Evolutionary conservation across 92 coral and sea anemone genomes (phyloP).

Genomic region (Zoanthus sansibaricus): DNA sequence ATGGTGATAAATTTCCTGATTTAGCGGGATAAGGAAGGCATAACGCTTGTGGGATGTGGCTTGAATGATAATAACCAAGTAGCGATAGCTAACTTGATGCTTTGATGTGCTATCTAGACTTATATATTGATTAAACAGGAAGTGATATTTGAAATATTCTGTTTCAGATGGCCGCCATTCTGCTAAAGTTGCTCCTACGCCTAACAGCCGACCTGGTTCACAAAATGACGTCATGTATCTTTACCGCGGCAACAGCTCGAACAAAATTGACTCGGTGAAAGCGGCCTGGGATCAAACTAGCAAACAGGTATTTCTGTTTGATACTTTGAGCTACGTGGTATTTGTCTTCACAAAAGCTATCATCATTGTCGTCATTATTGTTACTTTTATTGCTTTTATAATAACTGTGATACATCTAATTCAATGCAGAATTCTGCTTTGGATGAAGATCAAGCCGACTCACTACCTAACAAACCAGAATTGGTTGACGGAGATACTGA

Average conservation of each 20-base stretch:
- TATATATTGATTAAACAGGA: too few relatives aligned
- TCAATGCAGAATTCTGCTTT: not conserved
- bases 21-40: too few relatives aligned
- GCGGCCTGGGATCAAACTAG: constrained; percentile 7
- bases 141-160: not conserved
- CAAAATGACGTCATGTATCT: not conserved
- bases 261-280: not conserved
- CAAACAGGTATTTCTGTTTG: not conserved
- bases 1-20: too few relatives aligned
- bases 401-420: not conserved
- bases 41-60: too few relatives aligned
- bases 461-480: not conserved
- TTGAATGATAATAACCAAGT: too few relatives aligned
- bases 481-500: not conserved
- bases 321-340: not conserved
- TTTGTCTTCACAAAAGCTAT: too few relatives aligned
- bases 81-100: too few relatives aligned
- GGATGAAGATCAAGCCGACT: not conserved
- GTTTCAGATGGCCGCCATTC: not conserved
- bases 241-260: not conserved
- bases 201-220: not conserved
- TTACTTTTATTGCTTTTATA: too few relatives aligned
- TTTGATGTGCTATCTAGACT: too few relatives aligned
- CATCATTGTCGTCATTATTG: too few relatives aligned
- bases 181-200: not conserved